A percentile compares a stretch with the other conserved stretches of the same genome.
Evolutionary conservation across 2,797 vertebrate genomes (phyloP).

Genomic region (Pteropus rufus): DNA sequence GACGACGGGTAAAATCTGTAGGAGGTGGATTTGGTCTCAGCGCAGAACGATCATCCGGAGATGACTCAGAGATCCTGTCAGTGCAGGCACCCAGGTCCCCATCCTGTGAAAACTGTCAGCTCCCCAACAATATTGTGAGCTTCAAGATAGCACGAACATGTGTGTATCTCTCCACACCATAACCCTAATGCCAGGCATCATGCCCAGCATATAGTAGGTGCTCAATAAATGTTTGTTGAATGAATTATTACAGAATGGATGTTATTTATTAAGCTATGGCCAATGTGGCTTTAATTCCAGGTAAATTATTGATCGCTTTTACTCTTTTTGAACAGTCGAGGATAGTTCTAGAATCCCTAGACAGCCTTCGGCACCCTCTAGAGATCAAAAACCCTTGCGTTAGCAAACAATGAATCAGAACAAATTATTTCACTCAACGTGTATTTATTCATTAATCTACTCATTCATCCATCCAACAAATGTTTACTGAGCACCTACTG

Average conservation of each 20-base stretch:
- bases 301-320: background rate
- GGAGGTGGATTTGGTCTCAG: background rate
- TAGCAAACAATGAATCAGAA: background rate
- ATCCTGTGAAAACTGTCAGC: rapidly evolving
- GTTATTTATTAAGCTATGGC: background rate
- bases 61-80: background rate
- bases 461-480: background rate
- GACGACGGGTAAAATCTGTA: background rate
- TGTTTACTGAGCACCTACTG: background rate
- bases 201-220: background rate
- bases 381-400: background rate
- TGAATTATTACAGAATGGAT: background rate
- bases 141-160: rapidly evolving
- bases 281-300: background rate
- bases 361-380: background rate
- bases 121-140: background rate
- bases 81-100: background rate
- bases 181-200: rapidly evolving
- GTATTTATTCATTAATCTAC: background rate
- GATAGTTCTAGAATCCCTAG: background rate
- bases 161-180: background rate
- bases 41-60: background rate
- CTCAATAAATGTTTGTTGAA: background rate
- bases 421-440: rapidly evolving
- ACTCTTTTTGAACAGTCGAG: background rate